phyloP scores from a whole-genome alignment of 2,888 invertebrate species.

The Cheiracanthium punctorium region DNA sequence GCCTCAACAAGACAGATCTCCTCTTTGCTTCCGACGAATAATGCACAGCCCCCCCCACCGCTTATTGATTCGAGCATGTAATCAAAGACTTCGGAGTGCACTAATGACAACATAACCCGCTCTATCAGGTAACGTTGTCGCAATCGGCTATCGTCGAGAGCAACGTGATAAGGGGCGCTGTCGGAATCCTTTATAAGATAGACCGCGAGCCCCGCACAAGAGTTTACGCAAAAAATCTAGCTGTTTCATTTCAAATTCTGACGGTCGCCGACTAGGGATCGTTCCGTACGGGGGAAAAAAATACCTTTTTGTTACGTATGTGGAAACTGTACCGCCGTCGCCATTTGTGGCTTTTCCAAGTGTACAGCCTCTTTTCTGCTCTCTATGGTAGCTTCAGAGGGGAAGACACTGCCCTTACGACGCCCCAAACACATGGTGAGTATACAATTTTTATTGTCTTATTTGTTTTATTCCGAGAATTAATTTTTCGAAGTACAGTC shows the following conservation, averaged over 20 bases:
- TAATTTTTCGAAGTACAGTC: no score
- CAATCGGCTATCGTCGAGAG: conserved; percentile 14
- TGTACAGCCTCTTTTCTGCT: conserved; percentile 46
- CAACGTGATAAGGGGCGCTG: conserved; percentile 18
- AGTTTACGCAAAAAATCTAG: conserved; percentile 45
- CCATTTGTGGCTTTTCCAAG: conserved; percentile 64
- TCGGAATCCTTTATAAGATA: conserved; percentile 50
- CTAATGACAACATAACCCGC: no score
- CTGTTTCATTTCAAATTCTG: conserved; percentile 20
- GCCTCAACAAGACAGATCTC: no score
- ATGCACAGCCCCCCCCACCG: no score
- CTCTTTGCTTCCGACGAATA: no score
- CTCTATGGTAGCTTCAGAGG: conserved; percentile 57
- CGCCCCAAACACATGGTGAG: conserved; percentile 37
- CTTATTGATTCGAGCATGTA: no score
- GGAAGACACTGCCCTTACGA: conserved; percentile 7
- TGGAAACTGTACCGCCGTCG: conserved; percentile 67
- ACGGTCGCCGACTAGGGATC: background rate
- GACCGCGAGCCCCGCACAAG: conserved; percentile 20
- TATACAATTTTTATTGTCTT: background rate
- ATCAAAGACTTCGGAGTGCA: no score
- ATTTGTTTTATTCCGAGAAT: background rate
- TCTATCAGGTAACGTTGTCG: background rate
- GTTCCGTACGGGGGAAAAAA: background rate
- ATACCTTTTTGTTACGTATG: conserved; percentile 37